Conservation (phyloP, 2,888 invertebrate genomes). For the Kryphioiulus occultus region DNA sequence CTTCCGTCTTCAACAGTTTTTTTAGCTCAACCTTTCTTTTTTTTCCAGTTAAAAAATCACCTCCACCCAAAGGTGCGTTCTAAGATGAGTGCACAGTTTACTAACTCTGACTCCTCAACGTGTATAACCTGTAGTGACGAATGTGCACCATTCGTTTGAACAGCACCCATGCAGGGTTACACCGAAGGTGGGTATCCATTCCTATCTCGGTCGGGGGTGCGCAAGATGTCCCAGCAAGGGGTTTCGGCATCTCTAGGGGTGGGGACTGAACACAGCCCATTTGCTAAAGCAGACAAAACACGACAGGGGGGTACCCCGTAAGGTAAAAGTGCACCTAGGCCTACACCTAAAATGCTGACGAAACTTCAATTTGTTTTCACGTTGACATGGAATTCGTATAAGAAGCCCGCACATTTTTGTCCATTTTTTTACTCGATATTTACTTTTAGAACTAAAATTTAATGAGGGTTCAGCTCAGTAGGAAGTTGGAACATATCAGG, state of each 20-base stretch:
- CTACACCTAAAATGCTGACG: conserved; percentile 45
- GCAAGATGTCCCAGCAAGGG: conserved; percentile 42
- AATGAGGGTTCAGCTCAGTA: conserved; percentile 43
- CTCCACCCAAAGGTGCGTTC: conserved; percentile 23
- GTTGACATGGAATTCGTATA: conserved; percentile 43
- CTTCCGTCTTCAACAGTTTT: conserved; percentile 31
- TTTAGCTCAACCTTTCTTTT: not conserved
- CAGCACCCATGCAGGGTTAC: conserved; percentile 43
- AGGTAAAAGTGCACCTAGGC: conserved; percentile 36
- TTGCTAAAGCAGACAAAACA: conserved; percentile 29
- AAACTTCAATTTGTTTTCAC: conserved; percentile 46
- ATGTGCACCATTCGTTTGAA: conserved; percentile 39
- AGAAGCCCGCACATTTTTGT: conserved; percentile 38
- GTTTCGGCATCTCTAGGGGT: conserved; percentile 44
- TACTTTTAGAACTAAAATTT: conserved; percentile 44
- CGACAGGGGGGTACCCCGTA: conserved; percentile 13
- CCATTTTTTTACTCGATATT: conserved; percentile 37
- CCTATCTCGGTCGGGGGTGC: conserved; percentile 46
- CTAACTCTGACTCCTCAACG: not conserved
- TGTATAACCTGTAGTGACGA: conserved; percentile 31
- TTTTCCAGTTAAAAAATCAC: conserved; percentile 28
- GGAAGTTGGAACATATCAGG: conserved; percentile 39
- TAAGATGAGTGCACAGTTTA: conserved; percentile 17
- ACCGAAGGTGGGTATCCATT: conserved; percentile 46
- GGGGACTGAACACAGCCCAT: conserved; percentile 9